Base-by-base conservation (phyloP, 2,797 vertebrate species). In the Heterohyrax brucei region DNA sequence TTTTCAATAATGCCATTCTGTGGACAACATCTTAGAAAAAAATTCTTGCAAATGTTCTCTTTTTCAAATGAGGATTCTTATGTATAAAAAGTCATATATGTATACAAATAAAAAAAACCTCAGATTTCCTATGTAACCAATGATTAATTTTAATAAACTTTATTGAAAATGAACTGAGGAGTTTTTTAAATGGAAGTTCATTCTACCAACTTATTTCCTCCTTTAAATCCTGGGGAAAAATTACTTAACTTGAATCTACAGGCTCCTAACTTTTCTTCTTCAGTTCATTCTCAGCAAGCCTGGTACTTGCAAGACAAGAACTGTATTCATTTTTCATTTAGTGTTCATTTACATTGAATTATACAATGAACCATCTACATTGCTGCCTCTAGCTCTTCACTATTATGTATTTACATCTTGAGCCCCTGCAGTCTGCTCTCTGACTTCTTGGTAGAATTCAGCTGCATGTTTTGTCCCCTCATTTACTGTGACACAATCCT, bases 1-100 rank as follows among this genome's bases (percentile, higher is more conserved):
- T 93, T 93, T 96, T 97, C 97, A 94, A 89, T 96, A 96, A 96
- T 96, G 97, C 12, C 75, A 14, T 85, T 75, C 87, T 92, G 91
- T 96, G 50, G 72, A 86, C 73, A 95, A 75, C 85, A 88, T 64
- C 33, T 96, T 56, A 72, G 85, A 81, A 59, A 59, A 93, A 91
- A 94, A 62, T 81, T 44, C 87, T 68, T 94, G 53, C 76, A 62
- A 56, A 44, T 73, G 66, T 64, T 93, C 24, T 89, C 89, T 75
- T 66, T 87, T 39, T 53, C 2, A 56, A 85, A 91, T 44, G 68
- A 56, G 10, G 88, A 14, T 56, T 86, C 76, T 72, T 68, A 75
- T 78, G 50, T 83, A 83, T 94, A 93, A 95, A 96, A 97, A 90
- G 73, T 1, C 16, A 89, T 75, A 66, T 83, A 64, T 66, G 5